Base-by-base conservation (phyloP, 2,797 vertebrate species). In the Acrossocheilus wenchowensis region DNA sequence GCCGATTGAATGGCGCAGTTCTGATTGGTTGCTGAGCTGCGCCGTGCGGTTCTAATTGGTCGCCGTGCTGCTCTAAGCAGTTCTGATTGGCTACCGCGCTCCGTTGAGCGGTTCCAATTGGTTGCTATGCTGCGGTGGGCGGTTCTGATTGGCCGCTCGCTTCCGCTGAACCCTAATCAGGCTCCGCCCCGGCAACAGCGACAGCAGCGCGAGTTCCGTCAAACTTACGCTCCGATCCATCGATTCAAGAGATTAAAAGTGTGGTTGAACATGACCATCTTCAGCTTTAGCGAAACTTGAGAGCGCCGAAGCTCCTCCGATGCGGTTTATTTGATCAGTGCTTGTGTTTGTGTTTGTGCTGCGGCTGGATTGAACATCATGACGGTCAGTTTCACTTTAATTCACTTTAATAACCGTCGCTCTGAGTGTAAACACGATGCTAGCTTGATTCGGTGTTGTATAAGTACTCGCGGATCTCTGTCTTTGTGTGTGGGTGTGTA, bases 111-210 rank as follows among this genome's bases (percentile, higher is more conserved):
- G 69, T 60, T 78, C 80, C 72, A 87, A 81, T 85, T 85, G 66
- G 88, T 45, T 68, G 78, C 2, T 12, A 3, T 3, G 3, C 11
- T 50, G 5, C 34, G 14, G 5, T 41, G 75, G n/a, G 78, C 48
- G 80, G 71, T 79, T 78, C 73, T 84, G 88, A 73, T 69, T 71
- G 82, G 82, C 89, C 91, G 90, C 91, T 93, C 90, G 92, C 92
- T 78, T 89, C 60, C 43, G 39, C 66, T 54, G 85, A 89, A 84
- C 86, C 85, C 89, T 89, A 85, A 71, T 57, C 83, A 89, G 91
- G 93, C 93, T 75, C 94, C 95, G 95, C 95, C 95, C 95, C 95
- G 95, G 95, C 94, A 96, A 94, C 93, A 79, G 81, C 5, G 43
- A 74, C 82, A 85, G 36, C 73, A 19, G 54, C 60, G 7, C 43